Evolutionary conservation across 2,113 vertebrate genomes (phyloP).

Genomic region (Bos javanicus): DNA sequence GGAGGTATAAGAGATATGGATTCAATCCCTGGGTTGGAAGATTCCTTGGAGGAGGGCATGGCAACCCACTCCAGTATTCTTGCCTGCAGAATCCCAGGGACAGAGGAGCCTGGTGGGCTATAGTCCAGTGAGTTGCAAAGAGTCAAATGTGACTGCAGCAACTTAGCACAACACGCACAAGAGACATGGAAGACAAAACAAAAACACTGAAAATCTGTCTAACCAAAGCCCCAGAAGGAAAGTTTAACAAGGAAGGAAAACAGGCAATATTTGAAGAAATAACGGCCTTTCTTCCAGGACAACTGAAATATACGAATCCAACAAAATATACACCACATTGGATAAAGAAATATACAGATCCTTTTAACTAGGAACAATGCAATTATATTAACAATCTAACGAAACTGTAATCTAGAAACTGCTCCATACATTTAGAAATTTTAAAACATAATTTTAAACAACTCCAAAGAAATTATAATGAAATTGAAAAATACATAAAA

Average conservation of each 20-base stretch:
- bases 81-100: no score
- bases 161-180: no score
- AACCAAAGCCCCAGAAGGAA: background rate
- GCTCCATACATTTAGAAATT: background rate
- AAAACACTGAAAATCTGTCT: background rate
- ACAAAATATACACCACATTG: background rate
- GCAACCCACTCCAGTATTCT: no score
- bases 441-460: background rate
- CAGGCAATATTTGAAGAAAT: background rate
- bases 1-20: no score
- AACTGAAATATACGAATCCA: background rate
- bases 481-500: background rate
- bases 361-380: background rate
- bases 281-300: background rate
- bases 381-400: background rate
- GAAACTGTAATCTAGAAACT: background rate
- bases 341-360: background rate
- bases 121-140: no score
- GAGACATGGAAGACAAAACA: background rate
- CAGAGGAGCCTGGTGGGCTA: no score
- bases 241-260: background rate
- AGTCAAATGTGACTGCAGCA: no score
- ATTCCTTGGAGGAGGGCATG: no score
- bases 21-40: no score
- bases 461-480: background rate